Evolutionary conservation across 1,140 invertebrate species (phyloP).

Genomic region (Orchesella cincta): DNA sequence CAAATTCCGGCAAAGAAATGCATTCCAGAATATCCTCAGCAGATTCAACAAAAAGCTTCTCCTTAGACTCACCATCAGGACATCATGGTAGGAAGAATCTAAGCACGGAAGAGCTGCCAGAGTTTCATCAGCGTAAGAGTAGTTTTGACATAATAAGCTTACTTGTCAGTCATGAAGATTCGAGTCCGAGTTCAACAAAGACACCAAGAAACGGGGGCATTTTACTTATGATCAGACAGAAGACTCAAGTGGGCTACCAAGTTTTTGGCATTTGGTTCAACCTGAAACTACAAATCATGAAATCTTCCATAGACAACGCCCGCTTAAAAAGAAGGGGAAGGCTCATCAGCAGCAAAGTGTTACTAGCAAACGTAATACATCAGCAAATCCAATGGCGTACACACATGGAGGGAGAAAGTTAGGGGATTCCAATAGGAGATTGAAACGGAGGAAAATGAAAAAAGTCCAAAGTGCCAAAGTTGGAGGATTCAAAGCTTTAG

Average conservation of each 20-base stretch:
- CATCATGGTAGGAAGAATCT: not conserved
- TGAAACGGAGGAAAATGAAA: not conserved
- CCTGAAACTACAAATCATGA: not conserved
- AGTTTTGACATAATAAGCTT: conserved; percentile 26
- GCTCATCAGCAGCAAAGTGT: too few relatives aligned
- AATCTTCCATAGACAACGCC: not conserved
- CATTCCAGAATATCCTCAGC: conserved; percentile 9
- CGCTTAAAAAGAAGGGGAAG: not conserved
- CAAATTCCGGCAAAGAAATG: not conserved
- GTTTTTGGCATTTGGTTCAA: conserved; percentile 23
- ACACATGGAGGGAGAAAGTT: too few relatives aligned
- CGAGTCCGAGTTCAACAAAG: too few relatives aligned
- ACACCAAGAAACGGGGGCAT: not conserved
- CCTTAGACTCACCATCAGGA: not conserved
- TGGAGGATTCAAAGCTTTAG: not conserved
- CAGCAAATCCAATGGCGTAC: not conserved
- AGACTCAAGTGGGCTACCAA: not conserved
- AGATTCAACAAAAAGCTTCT: not conserved
- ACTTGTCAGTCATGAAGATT: not conserved
- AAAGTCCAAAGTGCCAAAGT: conserved; percentile 20
- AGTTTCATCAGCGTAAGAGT: not conserved
- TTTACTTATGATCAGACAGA: not conserved
- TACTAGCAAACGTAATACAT: too few relatives aligned
- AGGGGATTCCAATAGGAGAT: too few relatives aligned
- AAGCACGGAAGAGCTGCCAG: not conserved